Base-by-base conservation (phyloP, 2,113 vertebrate species). In the Phycodurus eques region DNA sequence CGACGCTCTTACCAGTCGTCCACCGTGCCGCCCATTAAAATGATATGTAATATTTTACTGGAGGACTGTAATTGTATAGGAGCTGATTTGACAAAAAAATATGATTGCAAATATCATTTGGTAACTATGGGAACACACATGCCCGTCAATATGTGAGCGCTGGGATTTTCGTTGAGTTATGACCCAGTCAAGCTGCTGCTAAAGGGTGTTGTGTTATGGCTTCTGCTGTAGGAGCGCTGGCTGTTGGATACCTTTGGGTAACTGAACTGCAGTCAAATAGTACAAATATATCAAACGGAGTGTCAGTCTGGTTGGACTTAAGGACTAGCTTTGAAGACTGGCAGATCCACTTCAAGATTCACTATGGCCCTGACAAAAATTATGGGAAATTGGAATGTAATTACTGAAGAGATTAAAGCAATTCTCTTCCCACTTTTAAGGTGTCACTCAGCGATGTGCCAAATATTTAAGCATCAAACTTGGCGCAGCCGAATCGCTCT, bases 101-200 rank as follows among this genome's bases (percentile, higher is more conserved):
- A 44, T 44, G 27, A 27, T 27, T 27, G 62, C 42, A 27, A 65
- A 46, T 43, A 63, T 63, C 5, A 43, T 46, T 65, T 65, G 61
- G 62, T 65, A 46, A 65, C 62, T 17, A 65, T 65, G 62, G 62
- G 62, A 65, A 65, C 62, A n/a, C 42, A 65, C 42, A 65, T 65
- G 62, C 42, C 62, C 11, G 22, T 65, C 62, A 20, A 65, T 44
- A 63, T 63, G 35, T 63, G 61, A 63, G 35, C 35, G 22, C 35
- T 15, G 62, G 62, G 62, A 65, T 46, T 65, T 65, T 5, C 3
- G 35, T 20, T 19, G 19, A n/a, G 61, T 63, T 35, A 62, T 19
- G 60, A 62, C 33, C 33, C 33, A 20, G 17, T 63, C 61, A 63
- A 39, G 61, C 61, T 63, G 11, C 12, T 7, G 61, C 9, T 39